Base-by-base conservation (phyloP, 1,140 invertebrate genomes). In the Anastrepha ludens region DNA sequence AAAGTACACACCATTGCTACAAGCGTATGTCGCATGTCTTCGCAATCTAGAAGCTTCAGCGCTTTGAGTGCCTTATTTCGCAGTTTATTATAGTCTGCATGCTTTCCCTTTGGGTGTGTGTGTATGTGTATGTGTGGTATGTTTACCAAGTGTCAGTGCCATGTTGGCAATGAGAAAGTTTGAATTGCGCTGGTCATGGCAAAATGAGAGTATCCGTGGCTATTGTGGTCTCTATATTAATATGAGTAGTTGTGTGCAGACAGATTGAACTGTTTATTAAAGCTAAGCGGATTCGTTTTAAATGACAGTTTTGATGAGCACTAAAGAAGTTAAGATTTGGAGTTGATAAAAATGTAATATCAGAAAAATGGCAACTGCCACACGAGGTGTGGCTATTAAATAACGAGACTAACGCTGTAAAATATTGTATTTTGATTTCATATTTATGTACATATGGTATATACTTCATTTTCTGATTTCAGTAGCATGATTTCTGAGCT, bases 121-220 rank as follows among this genome's bases (percentile, higher is more conserved):
- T 55, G 50, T 3, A 55, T 55, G 50, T 8, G 50, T 55, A 55
- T 29, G 47, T 74, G 17, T 1, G 11, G 7, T 15, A 2, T 20
- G 74, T 81, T 41, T 81, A 50, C 74, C 17, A 81, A 55, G n/a
- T 81, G 74, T 81, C 74, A 81, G 17, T 81, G 74, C 29, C 47
- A 47, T n/a, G 67, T 41, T 74, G 70, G 44, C 74, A 81, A 3
- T 81, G 74, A 55, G n/a, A 81, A 81, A 81, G 74, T 81, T 81
- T 81, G 55, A 81, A 81, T 81, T 81, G 44, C 47, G 74, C 47
- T 55, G 74, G 47, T 81, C 47, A 81, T 55, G 74, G 8, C 44
- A 0, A 11, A 2, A 8, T 9, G 6, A 20, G 5, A 55, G 0
- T 50, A 58, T 55, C 74, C 74, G 20, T 81, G 74, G 47, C 1